These are phyloP conservation scores for Hippopotamyrus pictus DNA, from an alignment of 2,797 vertebrate species.

Conservation along the genomic window DNA sequence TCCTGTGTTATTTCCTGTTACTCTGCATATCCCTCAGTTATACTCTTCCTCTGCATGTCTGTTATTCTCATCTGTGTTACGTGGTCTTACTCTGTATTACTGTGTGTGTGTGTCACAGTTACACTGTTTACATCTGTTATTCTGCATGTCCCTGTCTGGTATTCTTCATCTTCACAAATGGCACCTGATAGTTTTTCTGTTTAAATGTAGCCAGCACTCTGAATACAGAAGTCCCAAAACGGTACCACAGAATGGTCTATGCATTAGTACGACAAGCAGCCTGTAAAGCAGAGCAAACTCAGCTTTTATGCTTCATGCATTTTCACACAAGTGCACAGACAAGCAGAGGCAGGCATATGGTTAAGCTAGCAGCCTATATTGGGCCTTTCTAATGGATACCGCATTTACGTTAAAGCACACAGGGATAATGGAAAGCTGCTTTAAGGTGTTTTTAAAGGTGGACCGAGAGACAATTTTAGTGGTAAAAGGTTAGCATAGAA, in stretches of 20 bases:
- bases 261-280: not conserved
- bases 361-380: not conserved
- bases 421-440: not conserved
- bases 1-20: not conserved
- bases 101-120: not conserved
- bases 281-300: not conserved
- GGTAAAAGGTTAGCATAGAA: not conserved
- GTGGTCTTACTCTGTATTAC: not conserved
- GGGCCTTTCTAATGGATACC: not conserved
- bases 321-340: not conserved
- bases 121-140: not conserved
- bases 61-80: not conserved
- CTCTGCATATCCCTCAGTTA: not conserved
- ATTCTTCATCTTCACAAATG: not conserved
- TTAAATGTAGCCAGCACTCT: not conserved
- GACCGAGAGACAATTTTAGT: not conserved
- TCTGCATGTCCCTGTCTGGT: not conserved
- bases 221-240: not conserved
- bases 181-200: not conserved
- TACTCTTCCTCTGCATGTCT: not conserved
- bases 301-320: not conserved
- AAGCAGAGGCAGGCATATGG: not conserved
- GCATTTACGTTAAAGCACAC: not conserved
- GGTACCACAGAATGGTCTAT: not conserved
- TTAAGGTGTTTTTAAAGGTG: not conserved